Percentiles rank a stretch among this genome's conserved stretches.
Conservation (phyloP, 2,797 vertebrate species). For the Ctenopoma multispine region DNA sequence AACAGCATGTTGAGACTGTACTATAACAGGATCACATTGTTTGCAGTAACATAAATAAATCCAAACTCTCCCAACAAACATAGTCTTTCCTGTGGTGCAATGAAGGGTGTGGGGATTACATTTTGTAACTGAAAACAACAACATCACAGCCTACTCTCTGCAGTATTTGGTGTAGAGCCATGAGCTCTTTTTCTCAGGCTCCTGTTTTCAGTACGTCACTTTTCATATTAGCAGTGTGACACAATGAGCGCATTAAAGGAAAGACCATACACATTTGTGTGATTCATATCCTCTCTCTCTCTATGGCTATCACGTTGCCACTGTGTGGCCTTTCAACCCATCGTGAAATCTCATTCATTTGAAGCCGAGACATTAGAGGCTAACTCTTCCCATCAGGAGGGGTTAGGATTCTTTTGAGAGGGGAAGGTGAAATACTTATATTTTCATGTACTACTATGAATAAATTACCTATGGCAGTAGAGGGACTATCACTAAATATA, state of each 20-base stretch:
- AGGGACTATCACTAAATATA: not conserved
- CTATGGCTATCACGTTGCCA: not conserved
- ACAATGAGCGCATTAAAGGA: not conserved
- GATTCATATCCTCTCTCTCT: no score
- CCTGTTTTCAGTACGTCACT: no score
- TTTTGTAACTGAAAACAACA: no score
- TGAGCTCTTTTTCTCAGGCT: not conserved
- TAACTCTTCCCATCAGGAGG: not conserved
- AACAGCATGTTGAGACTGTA: no score
- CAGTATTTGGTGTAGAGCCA: not conserved
- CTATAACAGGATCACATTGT: no score
- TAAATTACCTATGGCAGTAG: not conserved
- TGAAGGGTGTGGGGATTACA: no score
- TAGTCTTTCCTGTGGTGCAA: no score
- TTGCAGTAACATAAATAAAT: no score
- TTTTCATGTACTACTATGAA: not conserved
- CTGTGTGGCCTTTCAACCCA: not conserved
- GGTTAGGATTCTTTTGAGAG: not conserved
- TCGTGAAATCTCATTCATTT: not conserved
- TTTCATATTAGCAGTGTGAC: not conserved
- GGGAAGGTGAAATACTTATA: not conserved
- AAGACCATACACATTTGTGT: not conserved
- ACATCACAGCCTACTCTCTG: not conserved
- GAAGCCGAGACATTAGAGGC: not conserved
- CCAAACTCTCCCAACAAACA: no score